phyloP scores from a whole-genome alignment of 1,140 invertebrate genomes.

The Ips typographus region DNA sequence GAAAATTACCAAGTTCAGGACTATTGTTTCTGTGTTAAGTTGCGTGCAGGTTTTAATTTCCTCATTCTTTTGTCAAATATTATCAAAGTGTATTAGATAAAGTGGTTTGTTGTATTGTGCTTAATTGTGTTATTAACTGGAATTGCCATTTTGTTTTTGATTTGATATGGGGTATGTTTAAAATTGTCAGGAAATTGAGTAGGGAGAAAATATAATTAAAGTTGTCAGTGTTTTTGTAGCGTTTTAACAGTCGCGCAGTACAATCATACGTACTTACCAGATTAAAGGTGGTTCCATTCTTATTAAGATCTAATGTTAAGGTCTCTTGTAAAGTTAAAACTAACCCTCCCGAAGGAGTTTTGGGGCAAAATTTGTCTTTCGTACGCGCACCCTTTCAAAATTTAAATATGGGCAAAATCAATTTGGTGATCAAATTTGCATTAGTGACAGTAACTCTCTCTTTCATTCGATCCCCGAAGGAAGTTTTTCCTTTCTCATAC shows the following conservation, averaged over 20 bases:
- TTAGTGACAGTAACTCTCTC: slow-evolving; percentile 27
- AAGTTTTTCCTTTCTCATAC: slow-evolving; percentile 18
- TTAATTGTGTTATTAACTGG: too few relatives aligned
- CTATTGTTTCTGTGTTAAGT: too few relatives aligned
- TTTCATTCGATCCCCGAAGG: slow-evolving; percentile 11
- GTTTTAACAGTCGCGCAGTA: slow-evolving; percentile 47
- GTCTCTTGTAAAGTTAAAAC: neutral
- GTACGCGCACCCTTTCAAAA: slow-evolving; percentile 2
- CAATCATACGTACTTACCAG: slow-evolving; percentile 42
- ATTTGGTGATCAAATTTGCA: slow-evolving; percentile 36
- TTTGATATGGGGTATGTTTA: too few relatives aligned
- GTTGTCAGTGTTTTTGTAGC: slow-evolving; percentile 48
- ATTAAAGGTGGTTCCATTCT: neutral
- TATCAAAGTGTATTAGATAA: too few relatives aligned
- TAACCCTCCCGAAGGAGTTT: slow-evolving; percentile 1
- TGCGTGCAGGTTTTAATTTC: too few relatives aligned
- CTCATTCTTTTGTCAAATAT: too few relatives aligned
- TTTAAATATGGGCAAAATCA: slow-evolving; percentile 33
- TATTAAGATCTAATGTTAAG: neutral
- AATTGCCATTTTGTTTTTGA: too few relatives aligned
- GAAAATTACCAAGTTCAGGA: too few relatives aligned
- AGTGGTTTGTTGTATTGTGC: too few relatives aligned
- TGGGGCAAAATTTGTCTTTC: slow-evolving; percentile 19
- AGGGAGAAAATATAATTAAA: too few relatives aligned
- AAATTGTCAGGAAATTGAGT: too few relatives aligned